Conservation (phyloP, 64 coral and sea anemone genomes). For the Actinia tenebrosa region DNA sequence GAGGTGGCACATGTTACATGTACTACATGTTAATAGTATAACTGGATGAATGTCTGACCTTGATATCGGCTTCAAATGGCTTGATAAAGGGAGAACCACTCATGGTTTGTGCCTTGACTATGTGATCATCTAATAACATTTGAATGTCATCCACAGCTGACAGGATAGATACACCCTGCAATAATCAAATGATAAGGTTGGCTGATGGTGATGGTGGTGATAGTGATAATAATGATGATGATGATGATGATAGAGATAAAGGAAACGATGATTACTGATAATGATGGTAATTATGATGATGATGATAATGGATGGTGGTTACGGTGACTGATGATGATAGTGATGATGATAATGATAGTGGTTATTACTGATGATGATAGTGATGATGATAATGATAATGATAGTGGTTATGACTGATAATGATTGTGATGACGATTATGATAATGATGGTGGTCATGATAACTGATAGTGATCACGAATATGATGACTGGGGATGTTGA, state of each 20-base stretch:
- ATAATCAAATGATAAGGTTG: background rate
- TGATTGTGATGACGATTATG: background rate
- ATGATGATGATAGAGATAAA: background rate
- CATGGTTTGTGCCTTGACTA: conserved; percentile 99
- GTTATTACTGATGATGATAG: background rate
- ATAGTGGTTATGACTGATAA: background rate
- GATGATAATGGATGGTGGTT: background rate
- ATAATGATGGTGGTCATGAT: background rate
- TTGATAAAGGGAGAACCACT: conserved; percentile 98
- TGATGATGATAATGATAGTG: background rate
- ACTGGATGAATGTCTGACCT: conserved; percentile 28
- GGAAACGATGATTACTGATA: background rate
- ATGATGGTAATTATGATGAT: background rate
- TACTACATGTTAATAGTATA: background rate
- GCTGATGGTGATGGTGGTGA: background rate
- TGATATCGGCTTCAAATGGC: conserved; percentile 97
- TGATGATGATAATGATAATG: background rate
- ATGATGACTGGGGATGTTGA: too few species aligned
- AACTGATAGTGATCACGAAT: too few species aligned
- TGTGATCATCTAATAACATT: conserved; percentile 94
- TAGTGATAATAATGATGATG: background rate
- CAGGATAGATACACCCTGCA: conserved; percentile 78
- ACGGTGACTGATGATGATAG: background rate
- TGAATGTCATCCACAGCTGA: conserved; percentile 97
- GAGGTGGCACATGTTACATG: background rate